These are phyloP conservation scores for Tetragnatha versicolor DNA, from an alignment of 1,140 invertebrate genomes.

Conservation along the genomic window DNA sequence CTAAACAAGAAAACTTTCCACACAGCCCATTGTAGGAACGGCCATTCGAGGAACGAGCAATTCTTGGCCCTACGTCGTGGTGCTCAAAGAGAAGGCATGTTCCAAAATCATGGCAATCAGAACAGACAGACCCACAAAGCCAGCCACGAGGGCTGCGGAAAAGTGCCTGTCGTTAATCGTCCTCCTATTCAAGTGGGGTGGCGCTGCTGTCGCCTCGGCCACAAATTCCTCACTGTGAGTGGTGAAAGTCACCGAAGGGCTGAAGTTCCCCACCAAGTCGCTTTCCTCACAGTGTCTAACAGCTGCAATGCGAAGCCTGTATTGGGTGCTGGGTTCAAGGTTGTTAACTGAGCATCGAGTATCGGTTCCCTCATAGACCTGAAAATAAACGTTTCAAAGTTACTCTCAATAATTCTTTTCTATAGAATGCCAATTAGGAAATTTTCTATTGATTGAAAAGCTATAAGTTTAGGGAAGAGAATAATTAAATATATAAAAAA, in stretches of 20 bases:
- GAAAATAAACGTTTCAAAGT: too few relatives aligned
- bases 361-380: conserved; percentile 77
- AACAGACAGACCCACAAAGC: conserved; percentile 71
- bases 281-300: conserved; percentile 70
- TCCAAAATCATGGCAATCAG: conserved; percentile 70
- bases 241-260: conserved; percentile 70
- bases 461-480: too few relatives aligned
- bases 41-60: too few relatives aligned
- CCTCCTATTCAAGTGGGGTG: conserved; percentile 61
- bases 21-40: too few relatives aligned
- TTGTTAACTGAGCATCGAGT: conserved; percentile 72
- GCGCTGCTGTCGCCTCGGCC: conserved; percentile 55
- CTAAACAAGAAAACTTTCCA: too few relatives aligned
- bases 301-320: conserved; percentile 76
- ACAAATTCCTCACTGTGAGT: conserved; percentile 61
- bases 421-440: too few relatives aligned
- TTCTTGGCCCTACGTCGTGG: too few relatives aligned
- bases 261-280: conserved; percentile 71
- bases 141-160: conserved; percentile 70
- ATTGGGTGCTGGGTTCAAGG: conserved; percentile 75
- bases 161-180: conserved; percentile 72
- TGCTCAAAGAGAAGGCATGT: conserved; percentile 63
- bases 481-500: too few relatives aligned
- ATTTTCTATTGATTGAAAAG: too few relatives aligned
- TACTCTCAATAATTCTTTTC: too few relatives aligned